These are phyloP conservation scores for Perizoma flavofasciatum DNA, from an alignment of 2,888 invertebrate species.

Conservation along the genomic window DNA sequence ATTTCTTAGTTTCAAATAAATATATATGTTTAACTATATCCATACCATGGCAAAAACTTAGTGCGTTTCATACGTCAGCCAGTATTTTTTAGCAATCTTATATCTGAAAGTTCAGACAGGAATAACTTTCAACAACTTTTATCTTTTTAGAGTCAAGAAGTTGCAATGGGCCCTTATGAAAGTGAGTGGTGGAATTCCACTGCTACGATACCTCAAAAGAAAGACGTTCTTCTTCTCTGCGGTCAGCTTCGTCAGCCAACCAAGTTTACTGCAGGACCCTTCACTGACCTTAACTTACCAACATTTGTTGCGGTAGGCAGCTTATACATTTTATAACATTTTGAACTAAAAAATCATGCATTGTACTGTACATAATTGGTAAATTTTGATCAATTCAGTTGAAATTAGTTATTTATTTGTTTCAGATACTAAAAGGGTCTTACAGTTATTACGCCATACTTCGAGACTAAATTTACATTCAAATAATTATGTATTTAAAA, in stretches of 20 bases:
- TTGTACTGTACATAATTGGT: too few species aligned
- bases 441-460: conserved; percentile 75
- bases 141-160: conserved; percentile 54
- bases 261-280: conserved; percentile 71
- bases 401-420: conserved; percentile 26
- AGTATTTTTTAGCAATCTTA: too few species aligned
- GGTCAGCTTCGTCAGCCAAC: conserved; percentile 62
- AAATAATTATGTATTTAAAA: too few species aligned
- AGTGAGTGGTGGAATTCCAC: conserved; percentile 63
- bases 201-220: conserved; percentile 50
- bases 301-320: conserved; percentile 64
- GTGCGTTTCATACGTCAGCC: too few species aligned
- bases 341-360: too few species aligned
- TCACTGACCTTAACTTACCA: conserved; percentile 63
- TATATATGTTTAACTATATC: too few species aligned
- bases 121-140: too few species aligned
- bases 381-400: too few species aligned
- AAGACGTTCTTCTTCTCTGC: conserved; percentile 52
- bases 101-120: too few species aligned
- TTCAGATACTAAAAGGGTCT: conserved; percentile 75
- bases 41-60: too few species aligned
- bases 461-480: conserved; percentile 45
- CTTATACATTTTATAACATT: conserved; percentile 7
- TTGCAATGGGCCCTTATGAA: conserved; percentile 64
- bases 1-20: not conserved